A percentile compares a stretch with the other conserved stretches of the same genome.
Evolutionary conservation across 2,888 invertebrate species (phyloP).

Genomic region (Machimus rusticus): DNA sequence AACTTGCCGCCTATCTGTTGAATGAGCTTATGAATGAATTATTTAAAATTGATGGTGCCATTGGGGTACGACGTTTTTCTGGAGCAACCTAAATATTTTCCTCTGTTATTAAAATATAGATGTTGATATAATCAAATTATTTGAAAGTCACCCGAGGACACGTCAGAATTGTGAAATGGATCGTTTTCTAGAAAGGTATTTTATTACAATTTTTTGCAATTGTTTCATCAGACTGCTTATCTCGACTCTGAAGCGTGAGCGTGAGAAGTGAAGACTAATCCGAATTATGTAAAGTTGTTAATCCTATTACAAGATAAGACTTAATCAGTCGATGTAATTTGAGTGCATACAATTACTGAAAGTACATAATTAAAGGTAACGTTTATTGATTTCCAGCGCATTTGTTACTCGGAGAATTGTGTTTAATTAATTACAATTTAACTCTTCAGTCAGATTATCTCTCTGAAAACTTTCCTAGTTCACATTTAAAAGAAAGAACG

Average conservation of each 20-base stretch:
- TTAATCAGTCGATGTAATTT: not conserved
- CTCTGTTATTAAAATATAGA: not conserved
- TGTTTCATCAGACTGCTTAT: not conserved
- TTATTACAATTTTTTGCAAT: not conserved
- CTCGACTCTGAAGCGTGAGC: not conserved
- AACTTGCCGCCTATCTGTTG: not conserved
- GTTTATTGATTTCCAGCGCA: not conserved
- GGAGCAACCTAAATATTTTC: not conserved
- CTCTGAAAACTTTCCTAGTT: no score
- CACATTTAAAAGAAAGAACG: no score
- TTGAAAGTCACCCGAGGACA: not conserved
- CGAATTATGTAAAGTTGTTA: not conserved
- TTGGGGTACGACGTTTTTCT: not conserved
- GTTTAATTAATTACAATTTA: not conserved
- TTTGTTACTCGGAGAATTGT: not conserved
- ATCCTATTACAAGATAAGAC: not conserved
- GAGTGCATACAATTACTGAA: not conserved
- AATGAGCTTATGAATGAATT: not conserved
- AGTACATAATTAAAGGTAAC: not conserved
- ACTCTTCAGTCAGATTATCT: no score
- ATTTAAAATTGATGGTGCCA: not conserved
- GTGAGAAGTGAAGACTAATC: not conserved
- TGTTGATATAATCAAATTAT: not conserved
- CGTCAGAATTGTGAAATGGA: not conserved
- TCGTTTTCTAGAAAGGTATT: not conserved